A percentile compares a stretch with the other conserved stretches of the same genome.
phyloP scores from a whole-genome alignment of 2,888 invertebrate genomes.

The Tinea pellionella region DNA sequence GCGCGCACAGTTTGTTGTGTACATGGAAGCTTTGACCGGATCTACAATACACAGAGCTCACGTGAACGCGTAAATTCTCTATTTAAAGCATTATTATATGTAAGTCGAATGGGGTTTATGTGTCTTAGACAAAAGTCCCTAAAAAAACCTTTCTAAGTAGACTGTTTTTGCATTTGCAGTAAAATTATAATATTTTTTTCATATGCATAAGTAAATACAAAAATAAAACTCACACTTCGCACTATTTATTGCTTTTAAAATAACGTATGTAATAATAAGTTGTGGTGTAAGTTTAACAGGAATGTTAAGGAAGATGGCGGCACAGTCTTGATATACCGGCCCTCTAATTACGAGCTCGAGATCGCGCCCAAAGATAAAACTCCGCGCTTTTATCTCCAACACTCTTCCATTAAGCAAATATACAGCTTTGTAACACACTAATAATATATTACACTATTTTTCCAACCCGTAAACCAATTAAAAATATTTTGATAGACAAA shows the following conservation, averaged over 20 bases:
- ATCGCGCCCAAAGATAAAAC: conserved; percentile 45
- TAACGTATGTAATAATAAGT: not conserved
- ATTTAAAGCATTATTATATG: too few relatives aligned
- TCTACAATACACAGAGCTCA: too few relatives aligned
- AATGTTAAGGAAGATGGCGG: conserved; percentile 42
- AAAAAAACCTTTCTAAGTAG: too few relatives aligned
- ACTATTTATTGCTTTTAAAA: not conserved
- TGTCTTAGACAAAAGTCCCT: too few relatives aligned
- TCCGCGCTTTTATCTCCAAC: conserved; percentile 62
- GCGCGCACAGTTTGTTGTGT: too few relatives aligned
- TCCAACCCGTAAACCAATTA: conserved; percentile 58
- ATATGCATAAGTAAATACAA: too few relatives aligned
- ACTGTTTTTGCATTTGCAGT: too few relatives aligned
- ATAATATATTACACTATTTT: conserved; percentile 58
- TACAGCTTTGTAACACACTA: conserved; percentile 57
- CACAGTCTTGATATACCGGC: conserved; percentile 23
- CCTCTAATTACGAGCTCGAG: conserved; percentile 55
- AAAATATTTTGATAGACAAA: conserved; percentile 63
- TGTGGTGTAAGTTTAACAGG: conserved; percentile 60
- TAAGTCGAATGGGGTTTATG: too few relatives aligned
- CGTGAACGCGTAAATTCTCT: too few relatives aligned
- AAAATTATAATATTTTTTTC: too few relatives aligned
- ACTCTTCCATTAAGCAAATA: conserved; percentile 68
- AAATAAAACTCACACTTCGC: not conserved
- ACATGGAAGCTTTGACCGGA: too few relatives aligned